Percentiles rank a stretch among this genome's conserved stretches.
These are phyloP conservation scores for Unio pictorum DNA, from an alignment of 2,888 invertebrate genomes.

Conservation along the genomic window DNA sequence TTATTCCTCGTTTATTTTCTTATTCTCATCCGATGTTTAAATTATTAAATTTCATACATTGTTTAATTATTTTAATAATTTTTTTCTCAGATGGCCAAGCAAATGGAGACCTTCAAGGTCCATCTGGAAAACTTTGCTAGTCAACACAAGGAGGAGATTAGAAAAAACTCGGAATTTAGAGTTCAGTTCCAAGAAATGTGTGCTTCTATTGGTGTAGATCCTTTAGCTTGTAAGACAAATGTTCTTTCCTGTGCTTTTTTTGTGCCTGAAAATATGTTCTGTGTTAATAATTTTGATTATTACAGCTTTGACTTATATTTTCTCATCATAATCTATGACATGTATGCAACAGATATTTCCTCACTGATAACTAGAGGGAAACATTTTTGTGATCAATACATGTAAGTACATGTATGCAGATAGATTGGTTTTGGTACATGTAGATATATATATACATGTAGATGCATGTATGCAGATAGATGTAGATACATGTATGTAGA, in stretches of 20 bases:
- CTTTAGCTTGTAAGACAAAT: constrained; percentile 85
- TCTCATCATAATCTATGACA: neutral
- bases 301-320: neutral
- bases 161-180: constrained; percentile 94
- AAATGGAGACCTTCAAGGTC: constrained; percentile 91
- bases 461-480: no score
- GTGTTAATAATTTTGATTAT: neutral
- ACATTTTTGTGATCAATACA: no score
- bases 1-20: no score
- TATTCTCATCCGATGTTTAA: neutral
- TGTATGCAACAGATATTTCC: no score
- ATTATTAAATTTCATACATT: neutral
- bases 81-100: constrained; percentile 81
- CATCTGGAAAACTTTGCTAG: constrained; percentile 96
- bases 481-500: no score
- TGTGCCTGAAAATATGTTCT: neutral
- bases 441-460: no score
- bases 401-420: no score
- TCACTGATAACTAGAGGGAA: no score
- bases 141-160: constrained; percentile 95
- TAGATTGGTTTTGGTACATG: no score
- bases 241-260: neutral
- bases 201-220: constrained; percentile 98
- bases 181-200: constrained; percentile 99
- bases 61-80: neutral